Base-by-base conservation (phyloP, 2,888 invertebrate genomes). In the Nudaria mundana region DNA sequence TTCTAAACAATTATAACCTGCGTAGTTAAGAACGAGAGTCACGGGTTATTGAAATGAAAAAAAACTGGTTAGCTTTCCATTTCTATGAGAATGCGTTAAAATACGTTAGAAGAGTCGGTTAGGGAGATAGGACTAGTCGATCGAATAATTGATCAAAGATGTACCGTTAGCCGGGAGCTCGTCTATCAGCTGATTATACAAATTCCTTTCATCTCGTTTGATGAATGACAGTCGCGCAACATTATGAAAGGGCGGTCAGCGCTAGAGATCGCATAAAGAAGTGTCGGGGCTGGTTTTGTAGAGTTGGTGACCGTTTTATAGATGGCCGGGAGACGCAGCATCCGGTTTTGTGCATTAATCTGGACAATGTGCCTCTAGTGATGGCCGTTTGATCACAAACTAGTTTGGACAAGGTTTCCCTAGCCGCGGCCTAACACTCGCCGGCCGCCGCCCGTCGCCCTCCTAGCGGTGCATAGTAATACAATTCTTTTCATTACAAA, bases 301-400 rank as follows among this genome's bases (percentile, higher is more conserved):
- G 69, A 54, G 74, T 66, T 75, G 70, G 77, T 70, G 80, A 79
- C 80, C 82, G 83, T 83, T 84, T 75, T 70, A 76, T 79, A 79
- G 81, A 76, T 71, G 72, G 69, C 66, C 69, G 72, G 71, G 75
- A 76, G 73, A 74, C 60, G 65, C 87, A 86, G 87, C 88, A 83
- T 86, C 88, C 87, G 86, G 87, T 87, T 85, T 72, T 85, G 74
- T 71, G 81, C 80, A 76, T 73, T 76, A 75, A 80, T 79, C 79
- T 76, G 71, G 61, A 84, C 85, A 83, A 82, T 82, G 78, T 64
- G 69, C 56, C 65, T 80, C 78, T 78, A 75, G 75, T 63, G 76
- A 74, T 64, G 44, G 76, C 76, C 79, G 79, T 81, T 82, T 73
- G 76, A 71, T 58, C 65, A 58, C 67, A 83, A 88, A 87, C 87